Conservation (phyloP, 2,797 vertebrate genomes). For the Decapterus maruadsi region DNA sequence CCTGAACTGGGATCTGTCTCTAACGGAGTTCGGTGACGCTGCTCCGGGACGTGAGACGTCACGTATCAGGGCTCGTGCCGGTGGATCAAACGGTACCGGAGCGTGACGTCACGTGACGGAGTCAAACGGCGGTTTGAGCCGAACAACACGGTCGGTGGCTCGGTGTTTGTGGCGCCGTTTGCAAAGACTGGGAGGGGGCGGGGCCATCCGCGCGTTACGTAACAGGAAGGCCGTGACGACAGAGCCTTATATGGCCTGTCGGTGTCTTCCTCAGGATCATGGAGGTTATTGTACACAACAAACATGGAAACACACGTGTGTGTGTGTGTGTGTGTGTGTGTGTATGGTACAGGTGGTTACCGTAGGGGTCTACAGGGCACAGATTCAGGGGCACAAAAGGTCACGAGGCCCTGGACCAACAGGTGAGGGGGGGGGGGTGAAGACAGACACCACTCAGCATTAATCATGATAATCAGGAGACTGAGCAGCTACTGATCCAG, state of each 20-base stretch:
- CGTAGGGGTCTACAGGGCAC: no score
- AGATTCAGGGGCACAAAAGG: no score
- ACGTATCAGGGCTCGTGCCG: background rate
- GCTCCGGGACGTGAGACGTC: conserved; percentile 24
- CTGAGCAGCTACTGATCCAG: no score
- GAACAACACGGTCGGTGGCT: background rate
- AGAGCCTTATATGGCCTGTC: conserved; percentile 29
- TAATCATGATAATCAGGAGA: background rate
- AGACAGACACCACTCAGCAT: no score
- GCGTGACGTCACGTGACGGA: background rate
- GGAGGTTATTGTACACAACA: conserved; percentile 37
- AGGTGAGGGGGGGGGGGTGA: no score
- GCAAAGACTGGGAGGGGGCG: conserved; percentile 43
- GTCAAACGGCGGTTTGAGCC: background rate
- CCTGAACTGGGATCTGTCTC: background rate
- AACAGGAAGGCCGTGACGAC: conserved; percentile 65
- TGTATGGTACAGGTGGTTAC: background rate
- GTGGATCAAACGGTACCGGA: fast-evolving
- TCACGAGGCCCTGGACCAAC: no score
- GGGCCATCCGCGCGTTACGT: conserved; percentile 52
- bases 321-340: background rate
- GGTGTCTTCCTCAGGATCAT: background rate
- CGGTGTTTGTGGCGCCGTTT: conserved; percentile 49
- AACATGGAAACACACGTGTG: background rate
- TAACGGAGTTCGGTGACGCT: background rate